These are phyloP conservation scores for Pyrochroa serraticornis DNA, from an alignment of 2,888 invertebrate species.

Conservation along the genomic window DNA sequence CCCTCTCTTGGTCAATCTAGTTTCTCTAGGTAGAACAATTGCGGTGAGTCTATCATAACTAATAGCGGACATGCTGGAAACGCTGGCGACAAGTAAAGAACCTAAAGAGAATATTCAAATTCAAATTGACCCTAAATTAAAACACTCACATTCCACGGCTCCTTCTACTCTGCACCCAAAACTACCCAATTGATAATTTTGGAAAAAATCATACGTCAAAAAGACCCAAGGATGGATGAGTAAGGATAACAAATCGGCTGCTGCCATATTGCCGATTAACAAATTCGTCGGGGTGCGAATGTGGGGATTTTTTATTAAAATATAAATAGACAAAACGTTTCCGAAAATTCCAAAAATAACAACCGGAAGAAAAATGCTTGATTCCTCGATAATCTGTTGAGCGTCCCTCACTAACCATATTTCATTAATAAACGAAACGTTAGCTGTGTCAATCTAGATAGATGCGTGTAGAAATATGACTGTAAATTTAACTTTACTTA, in stretches of 20 bases:
- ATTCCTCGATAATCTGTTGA: constrained; percentile 67
- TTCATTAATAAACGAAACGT: constrained; percentile 63
- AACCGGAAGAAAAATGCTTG: constrained; percentile 65
- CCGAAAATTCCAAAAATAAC: constrained; percentile 70
- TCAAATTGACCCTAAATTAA: too few species aligned
- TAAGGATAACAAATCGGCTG: constrained; percentile 71
- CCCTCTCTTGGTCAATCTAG: constrained; percentile 68
- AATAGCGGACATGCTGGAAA: constrained; percentile 77
- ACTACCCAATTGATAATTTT: constrained; percentile 75
- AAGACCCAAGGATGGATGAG: constrained; percentile 78
- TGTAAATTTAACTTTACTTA: too few species aligned
- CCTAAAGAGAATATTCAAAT: too few species aligned
- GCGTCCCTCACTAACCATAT: constrained; percentile 69
- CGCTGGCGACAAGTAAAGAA: constrained; percentile 74
- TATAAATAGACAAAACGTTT: constrained; percentile 69
- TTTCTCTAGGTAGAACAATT: constrained; percentile 75
- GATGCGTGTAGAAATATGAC: too few species aligned
- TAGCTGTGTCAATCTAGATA: constrained; percentile 46
- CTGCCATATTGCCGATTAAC: constrained; percentile 76
- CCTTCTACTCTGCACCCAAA: constrained; percentile 81
- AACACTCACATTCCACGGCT: constrained; percentile 70
- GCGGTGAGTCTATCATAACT: constrained; percentile 85
- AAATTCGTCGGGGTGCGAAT: constrained; percentile 74
- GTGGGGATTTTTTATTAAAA: constrained; percentile 67
- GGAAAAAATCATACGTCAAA: constrained; percentile 73